Evolutionary conservation across 2,888 invertebrate genomes (phyloP).

Genomic region (Troides helena): DNA sequence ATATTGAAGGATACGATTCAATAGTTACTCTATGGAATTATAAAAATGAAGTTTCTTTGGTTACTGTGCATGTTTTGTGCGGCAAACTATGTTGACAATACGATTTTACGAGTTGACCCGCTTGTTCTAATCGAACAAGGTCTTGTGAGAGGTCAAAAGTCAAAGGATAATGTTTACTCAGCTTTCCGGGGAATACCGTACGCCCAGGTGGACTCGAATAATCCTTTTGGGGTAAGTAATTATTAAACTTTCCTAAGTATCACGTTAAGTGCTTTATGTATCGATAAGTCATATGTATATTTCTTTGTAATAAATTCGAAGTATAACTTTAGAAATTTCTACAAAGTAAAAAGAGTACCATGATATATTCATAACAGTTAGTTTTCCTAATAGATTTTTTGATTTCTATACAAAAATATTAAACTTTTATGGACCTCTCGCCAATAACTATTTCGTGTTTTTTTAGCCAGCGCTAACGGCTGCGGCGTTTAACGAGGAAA

Average conservation of each 20-base stretch:
- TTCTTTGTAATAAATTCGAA: no score
- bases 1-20: constrained; percentile 32
- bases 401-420: no score
- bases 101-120: constrained; percentile 61
- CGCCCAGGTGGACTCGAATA: constrained; percentile 55
- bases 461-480: constrained; percentile 55
- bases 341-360: no score
- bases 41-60: constrained; percentile 42
- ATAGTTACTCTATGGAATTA: constrained; percentile 35
- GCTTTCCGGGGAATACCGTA: constrained; percentile 70
- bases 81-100: constrained; percentile 38
- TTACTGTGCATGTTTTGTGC: constrained; percentile 39
- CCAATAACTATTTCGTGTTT: neutral
- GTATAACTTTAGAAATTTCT: no score
- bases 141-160: constrained; percentile 60
- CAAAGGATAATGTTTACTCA: constrained; percentile 63
- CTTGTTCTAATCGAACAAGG: constrained; percentile 66
- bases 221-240: constrained; percentile 72
- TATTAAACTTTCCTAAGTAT: no score
- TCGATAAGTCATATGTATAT: no score
- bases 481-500: constrained; percentile 51
- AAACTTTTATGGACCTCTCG: no score
- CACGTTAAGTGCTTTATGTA: no score
- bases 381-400: no score
- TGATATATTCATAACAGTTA: no score